Evolutionary conservation across 2,888 invertebrate genomes (phyloP).

Genomic region (Metalampra italica): DNA sequence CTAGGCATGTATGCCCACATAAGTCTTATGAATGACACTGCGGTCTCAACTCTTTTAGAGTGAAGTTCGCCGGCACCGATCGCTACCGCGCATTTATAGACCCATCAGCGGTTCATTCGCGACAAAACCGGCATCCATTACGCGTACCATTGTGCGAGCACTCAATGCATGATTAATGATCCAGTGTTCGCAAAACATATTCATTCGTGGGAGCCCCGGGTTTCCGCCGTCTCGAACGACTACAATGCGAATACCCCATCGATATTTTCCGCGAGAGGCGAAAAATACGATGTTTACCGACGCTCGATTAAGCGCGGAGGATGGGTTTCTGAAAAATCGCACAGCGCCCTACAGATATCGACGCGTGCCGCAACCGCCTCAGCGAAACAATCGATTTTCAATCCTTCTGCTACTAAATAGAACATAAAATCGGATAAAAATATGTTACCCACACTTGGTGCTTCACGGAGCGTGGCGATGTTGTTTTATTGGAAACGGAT

Average conservation of each 20-base stretch:
- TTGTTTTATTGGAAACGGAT: constrained; percentile 74
- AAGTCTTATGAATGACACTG: too few relatives aligned
- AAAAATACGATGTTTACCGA: constrained; percentile 72
- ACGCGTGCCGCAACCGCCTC: constrained; percentile 41
- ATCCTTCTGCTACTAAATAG: constrained; percentile 24
- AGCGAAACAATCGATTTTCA: constrained; percentile 18
- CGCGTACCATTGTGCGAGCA: constrained; percentile 48
- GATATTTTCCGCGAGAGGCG: constrained; percentile 63
- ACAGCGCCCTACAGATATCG: constrained; percentile 41
- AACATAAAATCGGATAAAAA: constrained; percentile 23
- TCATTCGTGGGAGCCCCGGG: constrained; percentile 54
- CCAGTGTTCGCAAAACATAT: constrained; percentile 61
- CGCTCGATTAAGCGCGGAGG: constrained; percentile 70
- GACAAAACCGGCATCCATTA: constrained; percentile 64
- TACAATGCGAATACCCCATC: constrained; percentile 54
- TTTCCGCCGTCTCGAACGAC: constrained; percentile 36
- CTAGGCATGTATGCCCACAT: too few relatives aligned
- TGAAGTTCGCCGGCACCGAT: too few relatives aligned
- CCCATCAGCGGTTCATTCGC: constrained; percentile 41
- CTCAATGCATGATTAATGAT: constrained; percentile 74
- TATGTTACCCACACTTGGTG: constrained; percentile 30
- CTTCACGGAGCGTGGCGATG: constrained; percentile 48
- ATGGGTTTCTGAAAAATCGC: constrained; percentile 65
- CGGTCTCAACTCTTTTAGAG: too few relatives aligned
- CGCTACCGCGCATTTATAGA: constrained; percentile 40